Evolutionary conservation across 2,888 invertebrate genomes (phyloP).

Genomic region (Laspeyria flexula): DNA sequence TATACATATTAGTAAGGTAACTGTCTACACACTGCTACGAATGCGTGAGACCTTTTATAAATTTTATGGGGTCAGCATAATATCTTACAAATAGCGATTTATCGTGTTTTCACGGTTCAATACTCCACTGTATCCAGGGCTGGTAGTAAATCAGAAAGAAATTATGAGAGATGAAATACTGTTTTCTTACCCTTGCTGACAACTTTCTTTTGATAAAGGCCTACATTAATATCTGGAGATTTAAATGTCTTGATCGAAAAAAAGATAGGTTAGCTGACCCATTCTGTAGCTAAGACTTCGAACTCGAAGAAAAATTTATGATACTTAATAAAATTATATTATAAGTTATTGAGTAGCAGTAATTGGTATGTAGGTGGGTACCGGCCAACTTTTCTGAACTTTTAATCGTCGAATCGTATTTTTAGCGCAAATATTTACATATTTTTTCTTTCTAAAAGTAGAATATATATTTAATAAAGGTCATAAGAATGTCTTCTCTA

Average conservation of each 20-base stretch:
- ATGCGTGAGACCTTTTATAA: not conserved
- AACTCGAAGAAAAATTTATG: no score
- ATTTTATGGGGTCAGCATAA: constrained; percentile 19
- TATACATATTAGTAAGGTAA: not conserved
- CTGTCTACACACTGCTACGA: not conserved
- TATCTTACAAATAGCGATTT: constrained; percentile 42
- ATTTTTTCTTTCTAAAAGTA: no score
- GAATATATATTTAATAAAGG: no score
- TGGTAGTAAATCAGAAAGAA: constrained; percentile 53
- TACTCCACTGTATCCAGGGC: constrained; percentile 45
- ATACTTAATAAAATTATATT: no score
- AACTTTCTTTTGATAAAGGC: constrained; percentile 3
- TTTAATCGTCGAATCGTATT: no score
- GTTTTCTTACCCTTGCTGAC: constrained; percentile 28
- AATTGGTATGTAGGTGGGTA: no score
- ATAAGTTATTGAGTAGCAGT: no score
- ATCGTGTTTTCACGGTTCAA: constrained; percentile 54
- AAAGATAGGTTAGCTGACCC: not conserved
- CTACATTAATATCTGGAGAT: not conserved
- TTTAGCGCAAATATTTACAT: no score
- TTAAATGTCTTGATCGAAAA: not conserved
- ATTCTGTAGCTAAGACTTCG: no score
- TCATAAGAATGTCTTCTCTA: no score
- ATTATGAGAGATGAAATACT: constrained; percentile 48
- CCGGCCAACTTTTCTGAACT: no score